Conservation (phyloP, 1,140 invertebrate genomes). For the Orchesella cincta region DNA sequence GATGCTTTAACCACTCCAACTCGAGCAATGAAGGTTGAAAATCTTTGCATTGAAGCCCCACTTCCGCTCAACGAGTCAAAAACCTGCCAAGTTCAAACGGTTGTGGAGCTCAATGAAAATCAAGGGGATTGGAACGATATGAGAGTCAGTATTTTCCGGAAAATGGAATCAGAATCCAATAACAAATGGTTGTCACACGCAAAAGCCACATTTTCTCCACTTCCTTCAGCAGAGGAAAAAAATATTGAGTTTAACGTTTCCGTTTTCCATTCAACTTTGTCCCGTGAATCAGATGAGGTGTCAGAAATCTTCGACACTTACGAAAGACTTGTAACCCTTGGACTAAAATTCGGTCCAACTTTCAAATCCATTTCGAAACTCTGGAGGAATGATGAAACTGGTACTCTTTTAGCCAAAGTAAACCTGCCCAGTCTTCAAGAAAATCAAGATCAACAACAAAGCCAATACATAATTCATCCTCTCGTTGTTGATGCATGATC, state of each 20-base stretch:
- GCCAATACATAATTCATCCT: constrained; percentile 36
- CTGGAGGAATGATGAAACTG: constrained; percentile 11
- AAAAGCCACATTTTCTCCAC: background rate
- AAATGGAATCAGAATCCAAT: background rate
- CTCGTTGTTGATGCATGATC: constrained; percentile 42
- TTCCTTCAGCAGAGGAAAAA: too few relatives aligned
- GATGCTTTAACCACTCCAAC: background rate
- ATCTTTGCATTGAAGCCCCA: constrained; percentile 38
- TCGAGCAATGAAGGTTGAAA: constrained; percentile 10
- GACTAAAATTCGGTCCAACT: constrained; percentile 35
- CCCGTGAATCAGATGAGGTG: background rate
- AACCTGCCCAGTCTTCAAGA: background rate
- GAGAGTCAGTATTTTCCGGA: background rate
- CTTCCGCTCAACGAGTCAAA: background rate
- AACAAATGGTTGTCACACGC: background rate
- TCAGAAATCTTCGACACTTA: constrained; percentile 20
- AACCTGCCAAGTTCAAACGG: background rate
- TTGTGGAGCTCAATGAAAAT: background rate
- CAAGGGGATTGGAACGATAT: too few relatives aligned
- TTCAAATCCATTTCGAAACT: constrained; percentile 33
- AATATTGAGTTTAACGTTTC: too few relatives aligned
- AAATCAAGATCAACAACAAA: background rate
- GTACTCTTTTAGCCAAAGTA: constrained; percentile 26
- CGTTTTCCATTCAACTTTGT: background rate
- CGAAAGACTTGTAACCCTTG: constrained; percentile 23